Conservation (phyloP, 2,797 vertebrate genomes). For the Notolabrus celidotus region DNA sequence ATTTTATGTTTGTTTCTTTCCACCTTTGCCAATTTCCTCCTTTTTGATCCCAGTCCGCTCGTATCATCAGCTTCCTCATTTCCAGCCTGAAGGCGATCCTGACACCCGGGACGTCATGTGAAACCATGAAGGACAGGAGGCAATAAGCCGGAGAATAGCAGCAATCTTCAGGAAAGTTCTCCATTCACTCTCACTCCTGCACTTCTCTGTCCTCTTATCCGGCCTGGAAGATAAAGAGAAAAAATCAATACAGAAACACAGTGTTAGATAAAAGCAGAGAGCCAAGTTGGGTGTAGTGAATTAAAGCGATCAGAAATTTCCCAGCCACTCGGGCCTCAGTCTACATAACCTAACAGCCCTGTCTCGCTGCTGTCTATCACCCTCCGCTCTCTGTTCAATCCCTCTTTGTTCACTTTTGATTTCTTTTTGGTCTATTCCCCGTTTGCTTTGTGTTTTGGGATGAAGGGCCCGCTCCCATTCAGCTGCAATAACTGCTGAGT, state of each 20-base stretch:
- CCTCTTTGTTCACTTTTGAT: slow-evolving; percentile 78
- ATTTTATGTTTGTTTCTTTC: slow-evolving; percentile 58
- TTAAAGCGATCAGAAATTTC: slow-evolving; percentile 98
- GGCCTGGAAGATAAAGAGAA: slow-evolving; percentile 93
- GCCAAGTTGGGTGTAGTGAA: slow-evolving; percentile 91
- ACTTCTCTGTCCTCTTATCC: slow-evolving; percentile 96
- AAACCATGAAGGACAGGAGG: slow-evolving; percentile 94
- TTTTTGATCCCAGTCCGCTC: slow-evolving; percentile 64
- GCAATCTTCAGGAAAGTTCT: slow-evolving; percentile 93
- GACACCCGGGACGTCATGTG: slow-evolving; percentile 91
- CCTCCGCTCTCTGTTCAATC: slow-evolving; percentile 55
- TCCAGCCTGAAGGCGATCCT: slow-evolving; percentile 88
- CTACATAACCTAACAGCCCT: slow-evolving; percentile 91
- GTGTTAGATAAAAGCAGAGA: slow-evolving; percentile 92
- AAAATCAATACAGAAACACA: slow-evolving; percentile 98
- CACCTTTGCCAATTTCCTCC: slow-evolving; percentile 50
- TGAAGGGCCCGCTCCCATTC: slow-evolving; percentile 72
- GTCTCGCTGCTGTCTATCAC: slow-evolving; percentile 88
- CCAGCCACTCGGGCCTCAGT: slow-evolving; percentile 85
- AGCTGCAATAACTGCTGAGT: slow-evolving; percentile 71
- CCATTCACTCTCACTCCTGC: slow-evolving; percentile 87
- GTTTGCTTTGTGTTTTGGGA: slow-evolving; percentile 78
- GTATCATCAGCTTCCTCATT: slow-evolving; percentile 87
- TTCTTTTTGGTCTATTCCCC: slow-evolving; percentile 65
- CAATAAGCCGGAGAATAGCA: slow-evolving; percentile 94